Evolutionary conservation across 2,888 invertebrate genomes (phyloP).

Genomic region (Malacosoma neustria): DNA sequence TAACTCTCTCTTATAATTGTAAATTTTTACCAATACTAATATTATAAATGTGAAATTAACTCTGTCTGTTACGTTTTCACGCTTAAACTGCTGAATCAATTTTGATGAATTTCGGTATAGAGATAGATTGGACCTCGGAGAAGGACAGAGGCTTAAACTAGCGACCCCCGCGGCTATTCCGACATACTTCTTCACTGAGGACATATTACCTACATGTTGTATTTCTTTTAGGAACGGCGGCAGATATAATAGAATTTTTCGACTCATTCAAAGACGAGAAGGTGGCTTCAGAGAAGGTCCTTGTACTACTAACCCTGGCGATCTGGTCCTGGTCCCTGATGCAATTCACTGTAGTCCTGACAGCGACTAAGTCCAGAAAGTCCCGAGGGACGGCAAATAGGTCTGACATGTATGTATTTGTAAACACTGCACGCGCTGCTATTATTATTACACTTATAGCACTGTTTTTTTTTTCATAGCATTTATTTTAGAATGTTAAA

Average conservation of each 20-base stretch:
- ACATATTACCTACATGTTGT: too few species aligned
- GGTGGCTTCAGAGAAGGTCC: constrained; percentile 83
- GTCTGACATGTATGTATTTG: constrained; percentile 68
- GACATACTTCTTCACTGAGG: too few species aligned
- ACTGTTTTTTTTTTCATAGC: constrained; percentile 8
- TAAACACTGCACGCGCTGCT: constrained; percentile 15
- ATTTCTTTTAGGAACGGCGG: constrained; percentile 87
- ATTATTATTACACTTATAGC: constrained; percentile 11
- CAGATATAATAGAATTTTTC: constrained; percentile 97
- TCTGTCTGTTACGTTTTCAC: too few species aligned
- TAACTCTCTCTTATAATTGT: too few species aligned
- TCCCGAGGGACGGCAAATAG: constrained; percentile 78
- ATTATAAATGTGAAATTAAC: too few species aligned
- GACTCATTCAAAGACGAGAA: constrained; percentile 95
- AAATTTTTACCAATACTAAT: too few species aligned
- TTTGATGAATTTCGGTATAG: too few species aligned
- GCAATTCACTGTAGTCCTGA: constrained; percentile 95
- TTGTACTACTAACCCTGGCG: constrained; percentile 89
- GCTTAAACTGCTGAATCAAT: too few species aligned
- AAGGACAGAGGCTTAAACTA: too few species aligned
- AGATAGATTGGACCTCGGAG: too few species aligned
- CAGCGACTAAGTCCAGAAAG: constrained; percentile 88
- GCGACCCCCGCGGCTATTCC: too few species aligned
- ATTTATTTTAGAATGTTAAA: too few species aligned
- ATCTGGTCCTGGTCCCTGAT: constrained; percentile 96